A percentile compares a stretch with the other conserved stretches of the same genome.
phyloP scores from a whole-genome alignment of 2,113 vertebrate species.

The Mustela nigripes region DNA sequence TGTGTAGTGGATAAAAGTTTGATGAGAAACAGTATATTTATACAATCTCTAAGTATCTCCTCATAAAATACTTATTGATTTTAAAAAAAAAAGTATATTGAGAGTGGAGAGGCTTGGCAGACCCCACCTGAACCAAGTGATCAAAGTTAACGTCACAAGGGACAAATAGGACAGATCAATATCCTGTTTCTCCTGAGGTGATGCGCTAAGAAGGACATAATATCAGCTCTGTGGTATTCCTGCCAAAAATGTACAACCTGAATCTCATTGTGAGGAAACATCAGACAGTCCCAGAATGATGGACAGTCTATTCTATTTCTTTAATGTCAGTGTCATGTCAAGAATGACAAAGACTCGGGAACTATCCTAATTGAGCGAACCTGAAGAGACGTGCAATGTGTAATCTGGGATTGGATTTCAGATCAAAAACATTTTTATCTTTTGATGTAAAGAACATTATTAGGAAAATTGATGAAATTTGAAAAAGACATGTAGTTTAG shows the following conservation, averaged over 20 bases:
- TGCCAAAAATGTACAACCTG: neutral
- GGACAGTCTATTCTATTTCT: neutral
- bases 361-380: neutral
- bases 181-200: neutral
- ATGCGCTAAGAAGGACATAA: neutral
- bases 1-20: neutral
- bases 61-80: slow-evolving; percentile 24
- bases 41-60: neutral
- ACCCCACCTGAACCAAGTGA: neutral
- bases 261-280: neutral
- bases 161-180: neutral
- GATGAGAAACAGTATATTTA: neutral
- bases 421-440: neutral
- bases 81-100: slow-evolving; percentile 5
- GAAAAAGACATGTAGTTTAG: slow-evolving; percentile 1
- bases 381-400: neutral
- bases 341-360: neutral
- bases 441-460: neutral
- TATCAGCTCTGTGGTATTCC: neutral
- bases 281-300: neutral
- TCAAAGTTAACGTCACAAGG: neutral
- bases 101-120: neutral
- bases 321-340: neutral
- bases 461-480: slow-evolving; percentile 47
- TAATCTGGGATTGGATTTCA: neutral